Conservation (phyloP, 64 coral and sea anemone species). For the Montipora sp. region DNA sequence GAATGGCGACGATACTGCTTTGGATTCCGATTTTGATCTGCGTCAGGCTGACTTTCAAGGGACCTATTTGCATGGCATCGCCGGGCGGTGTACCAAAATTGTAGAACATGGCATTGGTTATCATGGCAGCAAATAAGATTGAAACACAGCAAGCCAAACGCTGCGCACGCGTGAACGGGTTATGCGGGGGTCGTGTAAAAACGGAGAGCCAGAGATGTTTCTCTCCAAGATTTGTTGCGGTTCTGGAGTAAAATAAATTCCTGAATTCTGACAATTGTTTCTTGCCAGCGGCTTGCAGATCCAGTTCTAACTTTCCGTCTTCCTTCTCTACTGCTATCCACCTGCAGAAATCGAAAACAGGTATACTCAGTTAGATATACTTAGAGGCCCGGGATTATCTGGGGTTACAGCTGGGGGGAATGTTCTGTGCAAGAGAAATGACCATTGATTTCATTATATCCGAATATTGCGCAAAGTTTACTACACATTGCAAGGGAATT, state of each 20-base stretch:
- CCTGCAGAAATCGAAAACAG: not conserved
- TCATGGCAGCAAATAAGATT: slow-evolving; percentile 68
- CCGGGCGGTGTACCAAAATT: slow-evolving; percentile 65
- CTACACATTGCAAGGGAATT: too few relatives aligned
- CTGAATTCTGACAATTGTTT: slow-evolving; percentile 69
- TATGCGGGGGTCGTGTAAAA: slow-evolving; percentile 67
- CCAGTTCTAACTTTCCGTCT: slow-evolving; percentile 57
- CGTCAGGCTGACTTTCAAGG: slow-evolving; percentile 61
- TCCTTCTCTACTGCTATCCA: slow-evolving; percentile 75
- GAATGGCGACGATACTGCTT: slow-evolving; percentile 71
- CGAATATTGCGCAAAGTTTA: too few relatives aligned
- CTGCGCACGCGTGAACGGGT: slow-evolving; percentile 64
- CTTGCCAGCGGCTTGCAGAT: slow-evolving; percentile 54
- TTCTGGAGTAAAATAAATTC: slow-evolving; percentile 67
- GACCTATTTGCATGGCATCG: slow-evolving; percentile 53
- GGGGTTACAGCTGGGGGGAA: too few relatives aligned
- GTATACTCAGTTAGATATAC: not conserved
- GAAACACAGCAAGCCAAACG: slow-evolving; percentile 61
- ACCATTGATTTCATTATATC: too few relatives aligned
- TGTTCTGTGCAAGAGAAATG: too few relatives aligned
- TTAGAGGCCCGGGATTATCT: too few relatives aligned
- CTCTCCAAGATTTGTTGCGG: slow-evolving; percentile 59
- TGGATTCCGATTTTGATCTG: slow-evolving; percentile 80
- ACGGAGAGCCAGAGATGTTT: slow-evolving; percentile 69
- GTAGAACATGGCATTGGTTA: slow-evolving; percentile 81